Evolutionary conservation across 1,140 invertebrate species (phyloP).

Genomic region (Tribolium castaneum): DNA sequence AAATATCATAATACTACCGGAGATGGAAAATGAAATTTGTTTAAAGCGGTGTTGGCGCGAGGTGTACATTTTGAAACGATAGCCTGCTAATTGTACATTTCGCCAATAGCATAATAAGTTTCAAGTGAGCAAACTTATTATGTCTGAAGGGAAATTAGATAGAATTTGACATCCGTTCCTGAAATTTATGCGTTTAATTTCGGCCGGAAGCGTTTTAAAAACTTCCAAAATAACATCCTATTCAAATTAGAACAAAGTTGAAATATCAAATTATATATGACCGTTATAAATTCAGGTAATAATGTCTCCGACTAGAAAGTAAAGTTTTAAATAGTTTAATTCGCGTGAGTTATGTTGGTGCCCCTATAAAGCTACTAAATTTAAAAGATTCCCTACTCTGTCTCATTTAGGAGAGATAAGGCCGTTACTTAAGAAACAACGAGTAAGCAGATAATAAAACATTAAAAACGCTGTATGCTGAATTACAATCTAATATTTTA

Average conservation of each 20-base stretch:
- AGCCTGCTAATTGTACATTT: conserved; percentile 26
- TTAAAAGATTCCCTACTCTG: conserved; percentile 17
- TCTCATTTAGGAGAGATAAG: conserved; percentile 25
- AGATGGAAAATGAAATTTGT: conserved; percentile 36
- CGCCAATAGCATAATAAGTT: neutral
- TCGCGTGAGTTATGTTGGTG: conserved; percentile 10
- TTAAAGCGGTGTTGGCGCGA: conserved; percentile 18
- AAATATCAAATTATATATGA: conserved; percentile 20
- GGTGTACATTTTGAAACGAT: conserved; percentile 26
- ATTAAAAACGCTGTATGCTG: conserved; percentile 23
- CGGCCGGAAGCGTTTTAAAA: conserved; percentile 9
- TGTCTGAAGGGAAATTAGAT: neutral
- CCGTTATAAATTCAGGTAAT: conserved; percentile 34
- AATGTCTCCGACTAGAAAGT: conserved; percentile 26
- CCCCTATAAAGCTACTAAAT: conserved; percentile 17
- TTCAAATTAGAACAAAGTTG: neutral
- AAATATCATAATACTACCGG: conserved; percentile 33
- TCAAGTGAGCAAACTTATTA: neutral
- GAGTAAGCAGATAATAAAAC: conserved; percentile 33
- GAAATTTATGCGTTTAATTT: conserved; percentile 21
- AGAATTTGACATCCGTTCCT: neutral
- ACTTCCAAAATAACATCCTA: neutral
- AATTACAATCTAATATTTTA: conserved; percentile 36
- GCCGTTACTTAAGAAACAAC: conserved; percentile 22
- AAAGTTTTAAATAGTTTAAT: conserved; percentile 33